A percentile compares a stretch with the other conserved stretches of the same genome.
These are phyloP conservation scores for Trinectes maculatus DNA, from an alignment of 2,113 vertebrate species.

Conservation along the genomic window DNA sequence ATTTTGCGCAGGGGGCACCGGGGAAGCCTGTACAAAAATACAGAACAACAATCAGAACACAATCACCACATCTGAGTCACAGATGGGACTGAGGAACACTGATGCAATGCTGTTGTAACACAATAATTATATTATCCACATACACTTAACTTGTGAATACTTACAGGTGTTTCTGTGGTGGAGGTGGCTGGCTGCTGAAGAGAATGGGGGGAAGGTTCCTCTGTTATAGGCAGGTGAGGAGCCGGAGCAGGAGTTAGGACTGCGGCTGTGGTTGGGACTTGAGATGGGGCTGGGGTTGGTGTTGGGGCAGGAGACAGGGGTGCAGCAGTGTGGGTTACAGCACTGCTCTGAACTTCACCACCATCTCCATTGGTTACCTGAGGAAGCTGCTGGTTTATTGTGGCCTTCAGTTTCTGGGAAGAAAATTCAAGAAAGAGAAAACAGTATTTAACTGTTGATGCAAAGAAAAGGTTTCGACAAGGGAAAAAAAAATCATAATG, in stretches of 20 bases:
- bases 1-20: conserved; percentile 88
- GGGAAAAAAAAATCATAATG: too few relatives aligned
- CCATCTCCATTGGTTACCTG: conserved; percentile 94
- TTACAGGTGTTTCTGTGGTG: conserved; percentile 96
- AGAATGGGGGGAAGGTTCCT: conserved; percentile 88
- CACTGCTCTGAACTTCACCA: conserved; percentile 87
- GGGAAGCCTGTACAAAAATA: conserved; percentile 85
- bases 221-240: conserved; percentile 73
- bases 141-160: conserved; percentile 37
- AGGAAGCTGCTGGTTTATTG: conserved; percentile 93
- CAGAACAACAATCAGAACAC: background rate
- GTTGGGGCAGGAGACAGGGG: conserved; percentile 68
- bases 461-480: too few relatives aligned
- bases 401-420: conserved; percentile 90
- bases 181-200: conserved; percentile 98
- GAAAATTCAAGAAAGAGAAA: conserved; percentile 45
- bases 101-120: background rate
- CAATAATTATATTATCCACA: background rate
- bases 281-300: conserved; percentile 30
- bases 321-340: conserved; percentile 75
- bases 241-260: conserved; percentile 7
- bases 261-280: background rate
- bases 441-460: background rate
- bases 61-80: background rate
- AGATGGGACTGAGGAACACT: too few relatives aligned